phyloP scores from a whole-genome alignment of 2,797 vertebrate genomes.

The Lepus oiostolus region DNA sequence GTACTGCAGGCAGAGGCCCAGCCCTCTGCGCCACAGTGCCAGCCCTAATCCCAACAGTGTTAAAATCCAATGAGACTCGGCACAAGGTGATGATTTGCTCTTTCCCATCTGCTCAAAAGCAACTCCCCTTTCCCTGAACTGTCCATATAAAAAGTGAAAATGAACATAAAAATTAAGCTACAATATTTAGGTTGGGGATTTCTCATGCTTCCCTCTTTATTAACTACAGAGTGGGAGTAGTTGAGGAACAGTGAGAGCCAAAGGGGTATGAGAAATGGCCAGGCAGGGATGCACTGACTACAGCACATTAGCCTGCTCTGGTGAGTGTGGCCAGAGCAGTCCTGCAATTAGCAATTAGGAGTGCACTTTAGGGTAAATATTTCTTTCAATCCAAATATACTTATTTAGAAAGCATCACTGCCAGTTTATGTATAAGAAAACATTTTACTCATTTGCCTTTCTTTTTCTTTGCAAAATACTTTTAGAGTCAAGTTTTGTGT shows the following conservation, averaged over 20 bases:
- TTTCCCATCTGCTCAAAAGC: not conserved
- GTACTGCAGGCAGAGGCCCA: too few species aligned
- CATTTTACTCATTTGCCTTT: not conserved
- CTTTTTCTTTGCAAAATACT: not conserved
- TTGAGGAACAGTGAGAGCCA: not conserved
- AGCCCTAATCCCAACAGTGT: not conserved
- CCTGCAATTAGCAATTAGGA: not conserved
- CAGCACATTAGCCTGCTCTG: not conserved
- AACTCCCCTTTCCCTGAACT: not conserved
- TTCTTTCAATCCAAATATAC: constrained; percentile 52
- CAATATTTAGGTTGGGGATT: not conserved
- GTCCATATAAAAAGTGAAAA: not conserved
- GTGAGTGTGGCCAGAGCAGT: not conserved
- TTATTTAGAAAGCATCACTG: constrained; percentile 49
- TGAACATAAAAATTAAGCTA: not conserved
- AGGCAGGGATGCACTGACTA: not conserved
- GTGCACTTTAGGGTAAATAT: not conserved
- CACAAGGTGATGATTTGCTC: not conserved
- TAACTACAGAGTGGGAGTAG: not conserved
- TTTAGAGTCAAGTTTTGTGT: constrained; percentile 38
- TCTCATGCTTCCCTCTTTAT: not conserved
- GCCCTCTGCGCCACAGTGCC: too few species aligned
- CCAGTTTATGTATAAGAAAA: not conserved
- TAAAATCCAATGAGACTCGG: not conserved
- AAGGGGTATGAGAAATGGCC: not conserved